Evolutionary conservation across 2,113 vertebrate genomes (phyloP).

Genomic region (Anhinga anhinga): DNA sequence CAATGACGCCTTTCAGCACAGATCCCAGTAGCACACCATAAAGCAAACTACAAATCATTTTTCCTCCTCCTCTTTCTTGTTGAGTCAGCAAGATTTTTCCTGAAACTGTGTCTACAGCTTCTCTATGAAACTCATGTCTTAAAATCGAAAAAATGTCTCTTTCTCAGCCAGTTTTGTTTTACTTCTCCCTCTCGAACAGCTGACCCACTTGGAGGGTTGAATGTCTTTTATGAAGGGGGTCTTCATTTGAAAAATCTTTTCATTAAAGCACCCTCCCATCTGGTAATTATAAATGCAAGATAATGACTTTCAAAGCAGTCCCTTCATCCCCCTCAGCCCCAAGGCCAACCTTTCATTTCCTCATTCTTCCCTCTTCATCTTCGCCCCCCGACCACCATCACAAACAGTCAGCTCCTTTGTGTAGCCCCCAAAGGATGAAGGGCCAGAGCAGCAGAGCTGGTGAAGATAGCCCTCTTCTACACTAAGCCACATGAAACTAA

Average conservation of each 20-base stretch:
- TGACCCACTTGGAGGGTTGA: background rate
- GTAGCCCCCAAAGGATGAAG: background rate
- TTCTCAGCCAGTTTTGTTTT: background rate
- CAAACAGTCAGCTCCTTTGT: conserved; percentile 35
- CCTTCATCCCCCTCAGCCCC: conserved; percentile 18
- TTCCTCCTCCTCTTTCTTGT: background rate
- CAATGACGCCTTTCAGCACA: background rate
- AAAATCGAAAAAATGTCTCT: background rate
- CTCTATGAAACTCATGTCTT: background rate
- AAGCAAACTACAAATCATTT: background rate
- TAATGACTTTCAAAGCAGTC: conserved; percentile 23
- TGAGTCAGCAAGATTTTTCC: background rate
- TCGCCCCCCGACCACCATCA: rapidly evolving
- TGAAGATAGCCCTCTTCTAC: background rate
- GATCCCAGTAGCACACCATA: background rate
- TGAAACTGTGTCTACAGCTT: background rate
- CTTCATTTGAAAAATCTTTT: conserved; percentile 13
- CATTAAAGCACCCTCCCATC: conserved; percentile 7
- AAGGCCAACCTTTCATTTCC: conserved; percentile 47
- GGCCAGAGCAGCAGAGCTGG: background rate
- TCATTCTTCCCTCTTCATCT: conserved; percentile 6
- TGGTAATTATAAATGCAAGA: conserved; percentile 32
- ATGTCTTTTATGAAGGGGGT: background rate
- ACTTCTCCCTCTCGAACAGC: background rate
- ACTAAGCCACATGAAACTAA: background rate